Evolutionary conservation across 2,797 vertebrate genomes (phyloP).

Genomic region (Petrocephalus schoutedeni): DNA sequence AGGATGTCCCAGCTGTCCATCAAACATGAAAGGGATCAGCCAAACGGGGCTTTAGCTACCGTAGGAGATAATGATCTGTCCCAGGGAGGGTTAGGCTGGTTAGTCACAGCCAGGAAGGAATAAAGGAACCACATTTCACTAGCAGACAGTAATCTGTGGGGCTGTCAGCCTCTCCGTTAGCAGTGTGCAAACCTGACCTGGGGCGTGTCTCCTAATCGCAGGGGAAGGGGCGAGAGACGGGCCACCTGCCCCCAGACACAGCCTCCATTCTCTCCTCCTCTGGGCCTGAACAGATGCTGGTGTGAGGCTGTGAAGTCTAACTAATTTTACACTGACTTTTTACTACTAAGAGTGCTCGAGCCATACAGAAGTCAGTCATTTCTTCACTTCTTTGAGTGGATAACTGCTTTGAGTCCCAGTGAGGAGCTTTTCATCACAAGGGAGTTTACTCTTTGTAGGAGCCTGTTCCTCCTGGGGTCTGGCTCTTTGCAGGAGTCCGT

Average conservation of each 20-base stretch:
- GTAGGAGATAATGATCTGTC: constrained; percentile 37
- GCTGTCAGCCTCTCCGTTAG: constrained; percentile 52
- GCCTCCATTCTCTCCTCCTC: constrained; percentile 32
- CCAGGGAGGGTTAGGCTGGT: constrained; percentile 42
- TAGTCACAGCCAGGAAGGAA: constrained; percentile 55
- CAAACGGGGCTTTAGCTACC: constrained; percentile 36
- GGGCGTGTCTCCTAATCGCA: constrained; percentile 33
- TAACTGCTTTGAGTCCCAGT: neutral
- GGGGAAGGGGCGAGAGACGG: constrained; percentile 31
- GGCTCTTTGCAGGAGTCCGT: neutral
- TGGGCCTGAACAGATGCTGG: constrained; percentile 6
- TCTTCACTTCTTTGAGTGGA: neutral
- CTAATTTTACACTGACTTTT: constrained; percentile 16
- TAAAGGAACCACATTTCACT: constrained; percentile 43
- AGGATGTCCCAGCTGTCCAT: constrained; percentile 65
- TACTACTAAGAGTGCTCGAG: neutral
- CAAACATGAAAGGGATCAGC: constrained; percentile 54
- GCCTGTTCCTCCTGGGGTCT: neutral
- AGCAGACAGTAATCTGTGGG: constrained; percentile 41
- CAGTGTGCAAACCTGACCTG: constrained; percentile 46
- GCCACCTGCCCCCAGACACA: constrained; percentile 43
- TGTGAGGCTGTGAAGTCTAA: neutral
- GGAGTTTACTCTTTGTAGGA: neutral
- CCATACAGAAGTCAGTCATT: neutral
- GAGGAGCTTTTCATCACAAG: neutral